These are phyloP conservation scores for Branchipolynoe longqiensis DNA, from an alignment of 2,888 invertebrate genomes.

Conservation along the genomic window DNA sequence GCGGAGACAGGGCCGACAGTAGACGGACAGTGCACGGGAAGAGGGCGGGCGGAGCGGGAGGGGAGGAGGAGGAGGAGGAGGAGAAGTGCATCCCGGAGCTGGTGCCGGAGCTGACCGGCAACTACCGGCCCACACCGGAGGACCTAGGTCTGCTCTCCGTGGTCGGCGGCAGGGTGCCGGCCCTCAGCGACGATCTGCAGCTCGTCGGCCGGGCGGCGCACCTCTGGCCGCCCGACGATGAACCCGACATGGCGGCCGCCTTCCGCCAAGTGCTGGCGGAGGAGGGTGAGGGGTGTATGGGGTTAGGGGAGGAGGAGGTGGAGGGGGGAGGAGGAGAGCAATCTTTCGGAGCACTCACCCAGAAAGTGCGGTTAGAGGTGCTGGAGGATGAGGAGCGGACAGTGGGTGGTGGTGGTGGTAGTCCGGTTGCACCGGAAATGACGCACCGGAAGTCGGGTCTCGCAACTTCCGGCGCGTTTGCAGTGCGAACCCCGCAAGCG, in stretches of 20 bases:
- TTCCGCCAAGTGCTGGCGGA: conserved; percentile 22
- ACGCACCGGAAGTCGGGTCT: too few species aligned
- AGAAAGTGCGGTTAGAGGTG: too few species aligned
- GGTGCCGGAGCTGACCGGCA: neutral
- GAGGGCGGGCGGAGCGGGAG: too few species aligned
- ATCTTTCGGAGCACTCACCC: too few species aligned
- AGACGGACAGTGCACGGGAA: too few species aligned
- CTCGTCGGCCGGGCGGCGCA: neutral
- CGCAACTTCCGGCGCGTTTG: too few species aligned
- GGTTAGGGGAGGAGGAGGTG: neutral
- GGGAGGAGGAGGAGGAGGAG: conserved; percentile 9
- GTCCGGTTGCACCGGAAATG: too few species aligned
- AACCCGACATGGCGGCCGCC: conserved; percentile 29
- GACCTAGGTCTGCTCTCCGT: conserved; percentile 9
- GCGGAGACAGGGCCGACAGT: too few species aligned
- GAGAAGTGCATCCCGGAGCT: neutral
- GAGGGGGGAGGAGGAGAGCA: neutral
- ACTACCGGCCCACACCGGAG: neutral
- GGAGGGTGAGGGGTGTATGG: neutral
- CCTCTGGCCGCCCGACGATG: conserved; percentile 42
- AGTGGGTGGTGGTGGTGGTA: too few species aligned
- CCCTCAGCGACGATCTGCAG: conserved; percentile 13
- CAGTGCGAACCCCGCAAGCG: too few species aligned
- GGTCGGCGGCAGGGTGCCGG: neutral
- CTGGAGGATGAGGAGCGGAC: neutral